Evolutionary conservation across 1,140 invertebrate genomes (phyloP).

Genomic region (Cyclina sinensis): DNA sequence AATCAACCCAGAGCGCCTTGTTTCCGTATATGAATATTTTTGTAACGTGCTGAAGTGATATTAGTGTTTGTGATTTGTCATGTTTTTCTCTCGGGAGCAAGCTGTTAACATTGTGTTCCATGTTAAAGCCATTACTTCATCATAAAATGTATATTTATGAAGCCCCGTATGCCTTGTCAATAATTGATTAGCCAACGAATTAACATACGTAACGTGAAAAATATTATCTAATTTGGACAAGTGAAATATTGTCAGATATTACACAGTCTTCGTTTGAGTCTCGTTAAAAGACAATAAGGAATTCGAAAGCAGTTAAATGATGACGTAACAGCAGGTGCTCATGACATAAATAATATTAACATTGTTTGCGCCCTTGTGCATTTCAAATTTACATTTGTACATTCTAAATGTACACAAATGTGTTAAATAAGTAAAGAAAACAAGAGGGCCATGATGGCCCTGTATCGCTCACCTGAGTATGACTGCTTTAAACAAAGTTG

Average conservation of each 20-base stretch:
- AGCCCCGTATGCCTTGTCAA: background rate
- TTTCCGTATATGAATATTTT: background rate
- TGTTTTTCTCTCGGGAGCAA: background rate
- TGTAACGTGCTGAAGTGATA: background rate
- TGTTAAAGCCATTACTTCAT: background rate
- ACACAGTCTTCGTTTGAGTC: background rate
- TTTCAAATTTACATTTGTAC: too few species aligned
- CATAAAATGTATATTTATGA: slow-evolving; percentile 5
- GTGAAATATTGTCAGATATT: background rate
- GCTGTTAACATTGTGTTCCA: background rate
- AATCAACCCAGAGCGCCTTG: background rate
- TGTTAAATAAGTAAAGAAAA: too few species aligned
- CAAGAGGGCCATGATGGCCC: too few species aligned
- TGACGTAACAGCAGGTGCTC: background rate
- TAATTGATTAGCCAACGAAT: slow-evolving; percentile 1
- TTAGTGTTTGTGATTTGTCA: background rate
- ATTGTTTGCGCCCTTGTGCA: too few species aligned
- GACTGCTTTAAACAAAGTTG: too few species aligned
- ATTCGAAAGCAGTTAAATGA: background rate
- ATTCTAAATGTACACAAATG: too few species aligned
- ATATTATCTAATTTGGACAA: background rate
- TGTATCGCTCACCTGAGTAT: too few species aligned
- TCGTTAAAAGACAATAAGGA: background rate
- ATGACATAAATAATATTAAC: background rate
- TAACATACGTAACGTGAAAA: background rate